phyloP scores from a whole-genome alignment of 2,888 invertebrate genomes.

The Ypsolopha sequella region DNA sequence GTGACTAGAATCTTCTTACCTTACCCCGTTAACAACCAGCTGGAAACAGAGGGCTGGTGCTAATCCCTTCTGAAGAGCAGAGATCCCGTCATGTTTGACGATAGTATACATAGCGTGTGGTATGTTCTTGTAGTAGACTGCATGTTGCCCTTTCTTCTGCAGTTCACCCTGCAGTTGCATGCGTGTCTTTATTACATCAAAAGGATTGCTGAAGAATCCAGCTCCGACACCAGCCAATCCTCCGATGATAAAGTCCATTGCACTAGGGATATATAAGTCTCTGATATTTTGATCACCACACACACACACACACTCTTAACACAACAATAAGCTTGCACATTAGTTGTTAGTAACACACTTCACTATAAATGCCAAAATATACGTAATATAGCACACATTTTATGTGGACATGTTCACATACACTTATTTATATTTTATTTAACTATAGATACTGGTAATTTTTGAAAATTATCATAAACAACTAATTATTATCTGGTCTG shows the following conservation, averaged over 20 bases:
- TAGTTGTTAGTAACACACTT: not conserved
- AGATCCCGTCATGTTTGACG: slow-evolving; percentile 80
- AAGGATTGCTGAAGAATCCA: slow-evolving; percentile 88
- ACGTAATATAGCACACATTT: no score
- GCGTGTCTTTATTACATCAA: slow-evolving; percentile 90
- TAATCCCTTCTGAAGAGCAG: slow-evolving; percentile 82
- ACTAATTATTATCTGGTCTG: no score
- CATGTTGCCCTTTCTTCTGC: slow-evolving; percentile 73
- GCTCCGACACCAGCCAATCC: slow-evolving; percentile 82
- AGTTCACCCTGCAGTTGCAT: slow-evolving; percentile 91
- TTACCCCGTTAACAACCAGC: slow-evolving; percentile 71
- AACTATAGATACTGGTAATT: no score
- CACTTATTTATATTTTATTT: no score
- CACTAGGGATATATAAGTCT: slow-evolving; percentile 22
- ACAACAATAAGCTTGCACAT: not conserved
- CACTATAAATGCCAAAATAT: not conserved
- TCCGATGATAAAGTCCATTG: slow-evolving; percentile 82
- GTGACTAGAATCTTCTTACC: slow-evolving; percentile 37
- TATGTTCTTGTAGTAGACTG: slow-evolving; percentile 77
- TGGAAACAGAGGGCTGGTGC: slow-evolving; percentile 89
- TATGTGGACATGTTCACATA: no score
- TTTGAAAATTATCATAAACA: no score
- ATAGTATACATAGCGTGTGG: slow-evolving; percentile 84
- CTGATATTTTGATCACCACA: not conserved
- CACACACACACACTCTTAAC: not conserved